Evolutionary conservation across 2,888 invertebrate genomes (phyloP), one percentile per base, ranked within the genome.

Genomic region (Eurytoma californica): DNA sequence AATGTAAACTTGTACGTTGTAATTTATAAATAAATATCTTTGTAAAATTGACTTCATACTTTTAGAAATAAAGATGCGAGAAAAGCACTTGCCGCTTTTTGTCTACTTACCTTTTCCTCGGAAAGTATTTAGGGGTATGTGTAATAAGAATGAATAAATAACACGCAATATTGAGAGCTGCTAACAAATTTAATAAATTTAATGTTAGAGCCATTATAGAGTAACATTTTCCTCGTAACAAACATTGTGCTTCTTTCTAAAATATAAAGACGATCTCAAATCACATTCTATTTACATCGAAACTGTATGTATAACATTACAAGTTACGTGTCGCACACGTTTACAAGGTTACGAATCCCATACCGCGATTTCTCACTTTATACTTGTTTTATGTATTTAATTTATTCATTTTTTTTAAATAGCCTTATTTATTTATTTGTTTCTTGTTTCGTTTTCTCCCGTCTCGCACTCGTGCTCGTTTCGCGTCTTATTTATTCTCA

Each of bases 141-240:
- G 24, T 60, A 79, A 67, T 49, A 53, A 49, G 53, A 39, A 60
- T 0, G 7, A 51, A 69, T n/a, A 58, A 60, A 66, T 24, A 14
- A 73, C 51, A 66, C 20, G 53, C 18, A 63, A 47, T 57, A 58
- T 74, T 72, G 70, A 79, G 69, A 79, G 76, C 79, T 81, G 72
- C 81, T 81, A 81, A 79, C 79, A 81, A 80, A 77, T 81, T 81
- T 81, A 81, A 81, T 81, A 81, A 81, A 81, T 81, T 79, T 77
- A 81, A 81, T 81, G 79, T 81, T 77, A 81, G 79, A 80, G 79
- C 76, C 73, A 81, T 77, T 81, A 77, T 77, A 80, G 77, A 82
- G 72, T 82, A 82, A 82, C 74, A 82, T 77, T 82, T 74, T 82
- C 70, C 67, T 82, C 72, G 80, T 82, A 82, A 82, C 81, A 82